A percentile compares a stretch with the other conserved stretches of the same genome.
Conservation (phyloP, 2,113 vertebrate genomes). For the Mirza zaza region DNA sequence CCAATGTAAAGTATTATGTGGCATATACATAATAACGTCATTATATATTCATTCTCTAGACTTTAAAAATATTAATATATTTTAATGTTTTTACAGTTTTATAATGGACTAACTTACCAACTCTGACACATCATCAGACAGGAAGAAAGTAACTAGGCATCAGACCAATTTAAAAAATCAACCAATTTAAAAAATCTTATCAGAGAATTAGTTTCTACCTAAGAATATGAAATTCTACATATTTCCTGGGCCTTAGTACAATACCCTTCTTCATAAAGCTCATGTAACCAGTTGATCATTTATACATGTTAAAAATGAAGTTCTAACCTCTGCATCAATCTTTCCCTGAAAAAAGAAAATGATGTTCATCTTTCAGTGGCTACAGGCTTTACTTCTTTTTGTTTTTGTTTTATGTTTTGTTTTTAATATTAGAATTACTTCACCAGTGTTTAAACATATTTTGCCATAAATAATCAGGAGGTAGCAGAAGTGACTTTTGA, state of each 20-base stretch:
- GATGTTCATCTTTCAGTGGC: neutral
- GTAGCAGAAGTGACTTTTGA: neutral
- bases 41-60: neutral
- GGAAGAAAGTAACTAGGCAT: neutral
- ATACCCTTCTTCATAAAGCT: neutral
- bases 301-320: neutral
- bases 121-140: neutral
- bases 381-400: neutral
- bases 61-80: conserved; percentile 8
- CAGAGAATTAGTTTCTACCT: neutral
- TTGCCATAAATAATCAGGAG: neutral
- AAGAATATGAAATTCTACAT: neutral
- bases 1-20: neutral
- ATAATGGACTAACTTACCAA: neutral
- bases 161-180: neutral
- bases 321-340: neutral
- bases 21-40: neutral
- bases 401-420: neutral
- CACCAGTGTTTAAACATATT: neutral
- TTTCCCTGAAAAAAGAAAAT: neutral
- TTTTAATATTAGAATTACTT: neutral
- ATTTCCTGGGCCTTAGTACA: neutral
- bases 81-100: conserved; percentile 35
- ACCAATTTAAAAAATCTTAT: neutral
- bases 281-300: neutral